Evolutionary conservation across 2,888 invertebrate species (phyloP).

Genomic region (Cataglyphis rosenhaueri): DNA sequence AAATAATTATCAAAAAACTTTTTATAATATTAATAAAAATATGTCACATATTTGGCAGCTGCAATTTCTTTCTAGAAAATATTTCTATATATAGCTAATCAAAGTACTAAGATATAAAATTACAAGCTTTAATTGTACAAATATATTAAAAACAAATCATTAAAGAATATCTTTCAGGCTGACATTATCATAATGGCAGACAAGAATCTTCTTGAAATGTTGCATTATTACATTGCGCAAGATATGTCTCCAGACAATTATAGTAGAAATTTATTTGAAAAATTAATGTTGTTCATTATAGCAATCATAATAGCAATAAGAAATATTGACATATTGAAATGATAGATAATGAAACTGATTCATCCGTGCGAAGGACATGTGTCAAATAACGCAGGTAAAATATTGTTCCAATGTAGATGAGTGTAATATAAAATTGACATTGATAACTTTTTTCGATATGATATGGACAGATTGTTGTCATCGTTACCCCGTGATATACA

Average conservation of each 20-base stretch:
- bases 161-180: background rate
- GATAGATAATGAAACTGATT: background rate
- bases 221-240: slow-evolving; percentile 31
- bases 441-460: background rate
- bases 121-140: background rate
- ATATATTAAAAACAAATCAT: slow-evolving; percentile 3
- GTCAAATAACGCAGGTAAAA: background rate
- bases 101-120: background rate
- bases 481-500: background rate
- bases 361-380: background rate
- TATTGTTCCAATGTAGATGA: background rate
- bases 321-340: background rate
- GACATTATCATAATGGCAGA: slow-evolving; percentile 26
- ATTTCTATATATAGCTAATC: background rate
- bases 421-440: slow-evolving; percentile 4
- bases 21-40: background rate
- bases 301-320: background rate
- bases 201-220: background rate
- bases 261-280: background rate
- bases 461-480: background rate
- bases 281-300: background rate
- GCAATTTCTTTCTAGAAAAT: background rate
- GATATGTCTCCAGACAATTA: slow-evolving; percentile 2
- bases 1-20: background rate
- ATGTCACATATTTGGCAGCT: background rate